These are phyloP conservation scores for Microctenopoma lineatum DNA, from an alignment of 2,797 vertebrate species.

Conservation along the genomic window DNA sequence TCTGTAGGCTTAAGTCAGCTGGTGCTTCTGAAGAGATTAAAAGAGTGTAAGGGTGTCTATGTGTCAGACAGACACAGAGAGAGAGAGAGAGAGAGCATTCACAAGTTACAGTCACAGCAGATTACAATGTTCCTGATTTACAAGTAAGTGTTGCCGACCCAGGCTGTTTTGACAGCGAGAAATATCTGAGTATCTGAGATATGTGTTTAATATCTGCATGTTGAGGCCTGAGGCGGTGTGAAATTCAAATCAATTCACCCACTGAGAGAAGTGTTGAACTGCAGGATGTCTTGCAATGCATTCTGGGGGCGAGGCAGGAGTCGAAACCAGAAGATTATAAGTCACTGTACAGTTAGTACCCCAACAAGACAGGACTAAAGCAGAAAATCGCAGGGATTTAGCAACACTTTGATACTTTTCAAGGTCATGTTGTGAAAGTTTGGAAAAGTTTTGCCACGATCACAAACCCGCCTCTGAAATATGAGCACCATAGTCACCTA, in stretches of 20 bases:
- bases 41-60: slow-evolving; percentile 48
- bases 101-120: slow-evolving; percentile 64
- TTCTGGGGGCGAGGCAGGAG: slow-evolving; percentile 51
- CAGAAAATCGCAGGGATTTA: slow-evolving; percentile 47
- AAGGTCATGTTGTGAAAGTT: slow-evolving; percentile 58
- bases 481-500: slow-evolving; percentile 38
- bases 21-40: slow-evolving; percentile 72
- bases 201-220: slow-evolving; percentile 74
- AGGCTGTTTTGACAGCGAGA: slow-evolving; percentile 70
- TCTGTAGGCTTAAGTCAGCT: slow-evolving; percentile 70
- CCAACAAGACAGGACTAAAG: slow-evolving; percentile 46
- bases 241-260: slow-evolving; percentile 74
- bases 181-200: slow-evolving; percentile 70
- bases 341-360: slow-evolving; percentile 51
- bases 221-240: slow-evolving; percentile 67
- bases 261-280: slow-evolving; percentile 56
- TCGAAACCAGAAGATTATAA: slow-evolving; percentile 61
- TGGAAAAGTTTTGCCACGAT: slow-evolving; percentile 58
- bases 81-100: slow-evolving; percentile 44
- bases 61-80: slow-evolving; percentile 49
- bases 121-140: slow-evolving; percentile 73
- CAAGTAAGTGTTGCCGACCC: slow-evolving; percentile 55
- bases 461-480: slow-evolving; percentile 38
- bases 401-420: slow-evolving; percentile 54
- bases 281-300: slow-evolving; percentile 42